These are phyloP conservation scores for Adelges cooleyi DNA, from an alignment of 1,140 invertebrate genomes.

Conservation along the genomic window DNA sequence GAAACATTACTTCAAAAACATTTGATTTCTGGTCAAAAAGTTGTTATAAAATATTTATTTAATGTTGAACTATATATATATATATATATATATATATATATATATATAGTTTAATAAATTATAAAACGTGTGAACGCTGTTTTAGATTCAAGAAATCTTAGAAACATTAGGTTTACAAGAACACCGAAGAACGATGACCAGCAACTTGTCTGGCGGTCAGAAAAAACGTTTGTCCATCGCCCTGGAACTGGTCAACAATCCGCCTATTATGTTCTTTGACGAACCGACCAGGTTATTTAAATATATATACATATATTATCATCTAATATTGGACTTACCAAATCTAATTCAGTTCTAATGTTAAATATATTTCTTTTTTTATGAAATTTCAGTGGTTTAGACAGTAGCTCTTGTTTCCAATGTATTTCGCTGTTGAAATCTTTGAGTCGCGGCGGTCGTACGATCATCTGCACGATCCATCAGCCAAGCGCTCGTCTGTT, in stretches of 20 bases:
- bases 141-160: conserved; percentile 78
- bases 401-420: conserved; percentile 81
- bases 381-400: conserved; percentile 69
- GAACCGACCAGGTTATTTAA: conserved; percentile 69
- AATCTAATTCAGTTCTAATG: conserved; percentile 81
- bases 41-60: not conserved
- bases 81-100: not conserved
- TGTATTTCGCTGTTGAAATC: conserved; percentile 68
- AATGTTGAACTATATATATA: too few relatives aligned
- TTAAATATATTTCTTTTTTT: conserved; percentile 27
- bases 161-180: conserved; percentile 77
- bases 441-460: conserved; percentile 73
- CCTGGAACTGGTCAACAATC: conserved; percentile 91
- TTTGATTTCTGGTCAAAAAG: too few relatives aligned
- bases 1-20: too few relatives aligned
- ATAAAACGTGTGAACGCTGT: conserved; percentile 22
- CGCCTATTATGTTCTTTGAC: conserved; percentile 95
- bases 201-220: conserved; percentile 85
- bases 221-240: conserved; percentile 93
- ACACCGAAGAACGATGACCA: conserved; percentile 76
- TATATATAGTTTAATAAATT: not conserved
- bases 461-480: conserved; percentile 91
- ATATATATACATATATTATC: conserved; percentile 41
- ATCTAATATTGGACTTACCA: conserved; percentile 84
- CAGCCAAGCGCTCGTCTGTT: conserved; percentile 90